phyloP scores from a whole-genome alignment of 2,797 vertebrate genomes.

The Platyrinchus mystaceus region DNA sequence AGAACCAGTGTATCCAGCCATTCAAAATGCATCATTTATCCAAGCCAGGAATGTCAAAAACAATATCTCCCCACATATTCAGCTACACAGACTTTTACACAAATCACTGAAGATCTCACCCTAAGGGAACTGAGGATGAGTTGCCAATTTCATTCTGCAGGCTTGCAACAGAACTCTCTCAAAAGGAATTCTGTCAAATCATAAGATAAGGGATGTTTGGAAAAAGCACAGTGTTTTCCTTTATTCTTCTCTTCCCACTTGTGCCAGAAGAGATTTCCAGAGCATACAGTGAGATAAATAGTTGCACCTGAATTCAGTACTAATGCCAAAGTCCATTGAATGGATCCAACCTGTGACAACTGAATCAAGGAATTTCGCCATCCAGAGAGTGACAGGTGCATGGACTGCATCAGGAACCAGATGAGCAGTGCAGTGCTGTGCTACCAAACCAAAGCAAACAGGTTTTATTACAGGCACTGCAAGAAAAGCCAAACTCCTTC shows the following conservation, averaged over 20 bases:
- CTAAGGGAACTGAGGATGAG: constrained; percentile 11
- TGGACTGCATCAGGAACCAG: neutral
- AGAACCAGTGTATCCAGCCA: constrained; percentile 8
- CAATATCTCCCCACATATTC: constrained; percentile 36
- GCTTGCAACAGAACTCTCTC: constrained; percentile 22
- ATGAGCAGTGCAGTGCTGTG: neutral
- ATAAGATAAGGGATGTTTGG: neutral
- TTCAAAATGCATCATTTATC: constrained; percentile 15
- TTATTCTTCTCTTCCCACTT: neutral
- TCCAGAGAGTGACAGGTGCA: neutral
- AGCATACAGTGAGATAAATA: neutral
- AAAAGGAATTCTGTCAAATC: constrained; percentile 18
- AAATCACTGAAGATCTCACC: constrained; percentile 39
- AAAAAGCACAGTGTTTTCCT: neutral
- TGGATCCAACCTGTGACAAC: neutral
- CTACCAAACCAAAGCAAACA: neutral
- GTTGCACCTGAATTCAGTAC: neutral
- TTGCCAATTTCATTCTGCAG: constrained; percentile 29
- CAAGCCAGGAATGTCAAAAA: constrained; percentile 42
- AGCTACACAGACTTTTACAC: constrained; percentile 36
- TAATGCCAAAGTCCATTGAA: neutral
- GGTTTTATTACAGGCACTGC: neutral
- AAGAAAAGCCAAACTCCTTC: neutral
- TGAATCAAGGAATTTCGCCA: neutral
- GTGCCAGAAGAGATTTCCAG: neutral